These are phyloP conservation scores for Leptosomus discolor DNA, from an alignment of 2,113 vertebrate genomes.

Conservation along the genomic window DNA sequence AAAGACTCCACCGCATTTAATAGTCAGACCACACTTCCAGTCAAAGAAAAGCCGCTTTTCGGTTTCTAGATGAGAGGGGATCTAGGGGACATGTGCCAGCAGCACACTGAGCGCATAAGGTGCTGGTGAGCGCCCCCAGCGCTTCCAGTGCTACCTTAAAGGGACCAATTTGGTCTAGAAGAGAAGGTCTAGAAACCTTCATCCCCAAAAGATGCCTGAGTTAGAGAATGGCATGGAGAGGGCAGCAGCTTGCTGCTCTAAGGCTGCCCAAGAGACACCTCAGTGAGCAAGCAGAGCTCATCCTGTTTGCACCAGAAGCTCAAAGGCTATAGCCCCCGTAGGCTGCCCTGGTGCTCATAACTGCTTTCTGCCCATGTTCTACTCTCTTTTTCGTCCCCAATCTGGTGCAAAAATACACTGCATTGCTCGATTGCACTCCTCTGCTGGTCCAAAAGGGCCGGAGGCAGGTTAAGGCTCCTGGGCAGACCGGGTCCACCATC, in stretches of 20 bases:
- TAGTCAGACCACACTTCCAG: background rate
- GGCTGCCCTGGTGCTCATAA: background rate
- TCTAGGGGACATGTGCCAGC: background rate
- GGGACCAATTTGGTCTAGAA: background rate
- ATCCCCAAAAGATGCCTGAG: background rate
- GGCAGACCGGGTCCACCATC: background rate
- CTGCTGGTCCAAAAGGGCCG: background rate
- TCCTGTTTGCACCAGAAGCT: background rate
- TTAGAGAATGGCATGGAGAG: background rate
- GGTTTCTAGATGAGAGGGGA: conserved; percentile 15
- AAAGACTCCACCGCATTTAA: background rate
- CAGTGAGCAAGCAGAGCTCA: background rate
- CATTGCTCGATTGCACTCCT: fast-evolving
- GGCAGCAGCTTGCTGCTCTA: background rate
- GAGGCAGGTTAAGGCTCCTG: background rate
- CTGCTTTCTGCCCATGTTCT: background rate
- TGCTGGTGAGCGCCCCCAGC: fast-evolving
- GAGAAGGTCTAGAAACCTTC: background rate
- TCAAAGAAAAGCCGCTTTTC: background rate
- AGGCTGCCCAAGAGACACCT: background rate
- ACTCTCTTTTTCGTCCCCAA: background rate
- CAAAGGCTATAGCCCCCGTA: background rate
- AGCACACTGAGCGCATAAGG: fast-evolving
- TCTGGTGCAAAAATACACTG: background rate
- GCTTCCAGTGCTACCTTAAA: background rate